phyloP scores from a whole-genome alignment of 2,113 vertebrate species.

The Tympanuchus pallidicinctus region DNA sequence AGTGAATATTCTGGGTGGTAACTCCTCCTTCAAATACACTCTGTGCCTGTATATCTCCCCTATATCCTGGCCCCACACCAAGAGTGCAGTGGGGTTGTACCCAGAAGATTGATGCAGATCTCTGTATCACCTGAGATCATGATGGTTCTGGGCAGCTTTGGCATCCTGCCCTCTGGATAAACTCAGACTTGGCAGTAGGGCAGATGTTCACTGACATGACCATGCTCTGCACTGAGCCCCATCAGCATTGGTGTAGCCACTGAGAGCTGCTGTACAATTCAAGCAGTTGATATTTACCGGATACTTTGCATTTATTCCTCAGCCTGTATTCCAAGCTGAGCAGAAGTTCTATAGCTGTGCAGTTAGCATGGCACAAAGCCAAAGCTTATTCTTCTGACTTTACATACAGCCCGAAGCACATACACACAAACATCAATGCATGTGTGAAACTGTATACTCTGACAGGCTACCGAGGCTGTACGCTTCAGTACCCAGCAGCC shows the following conservation, averaged over 20 bases:
- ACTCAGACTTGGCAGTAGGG: background rate
- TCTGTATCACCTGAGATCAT: background rate
- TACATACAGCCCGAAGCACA: background rate
- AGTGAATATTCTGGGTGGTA: background rate
- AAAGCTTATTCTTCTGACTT: constrained; percentile 18
- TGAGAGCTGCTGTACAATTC: background rate
- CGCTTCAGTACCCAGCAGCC: background rate
- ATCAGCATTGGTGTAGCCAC: background rate
- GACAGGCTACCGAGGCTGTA: background rate
- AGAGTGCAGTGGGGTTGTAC: background rate
- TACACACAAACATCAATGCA: background rate
- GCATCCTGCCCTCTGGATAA: background rate
- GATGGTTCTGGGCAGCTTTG: background rate
- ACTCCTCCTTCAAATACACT: background rate
- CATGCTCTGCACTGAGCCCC: background rate
- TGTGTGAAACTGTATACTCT: background rate
- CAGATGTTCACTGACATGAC: background rate
- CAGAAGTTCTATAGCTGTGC: fast-evolving
- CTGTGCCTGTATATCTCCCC: background rate
- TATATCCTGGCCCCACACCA: background rate
- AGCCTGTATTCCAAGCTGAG: background rate
- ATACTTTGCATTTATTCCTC: background rate
- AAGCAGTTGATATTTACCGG: background rate
- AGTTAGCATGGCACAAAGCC: background rate
- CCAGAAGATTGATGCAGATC: background rate